Evolutionary conservation across 2,797 vertebrate genomes (phyloP).

Genomic region (Falco columbarius): DNA sequence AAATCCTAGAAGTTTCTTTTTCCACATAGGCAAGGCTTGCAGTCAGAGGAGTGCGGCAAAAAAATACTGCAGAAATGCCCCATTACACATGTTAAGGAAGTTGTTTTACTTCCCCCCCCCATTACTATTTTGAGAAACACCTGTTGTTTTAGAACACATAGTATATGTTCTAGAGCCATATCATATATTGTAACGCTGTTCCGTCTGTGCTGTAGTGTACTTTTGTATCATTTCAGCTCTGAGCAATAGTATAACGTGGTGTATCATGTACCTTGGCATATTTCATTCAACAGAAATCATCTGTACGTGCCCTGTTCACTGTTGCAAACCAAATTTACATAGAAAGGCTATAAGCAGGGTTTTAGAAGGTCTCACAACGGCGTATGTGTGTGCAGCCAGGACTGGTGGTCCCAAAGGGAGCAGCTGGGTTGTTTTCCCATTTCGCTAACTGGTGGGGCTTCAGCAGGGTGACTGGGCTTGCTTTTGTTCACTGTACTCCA

Average conservation of each 20-base stretch:
- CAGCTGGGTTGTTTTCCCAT: background rate
- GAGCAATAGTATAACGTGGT: background rate
- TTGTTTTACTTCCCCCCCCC: background rate
- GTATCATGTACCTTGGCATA: background rate
- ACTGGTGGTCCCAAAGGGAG: background rate
- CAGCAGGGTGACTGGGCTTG: background rate
- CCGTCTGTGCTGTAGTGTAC: background rate
- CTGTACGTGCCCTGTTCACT: background rate
- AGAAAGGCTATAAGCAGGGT: background rate
- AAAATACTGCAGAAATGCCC: background rate
- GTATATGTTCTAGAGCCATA: background rate
- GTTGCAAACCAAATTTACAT: background rate
- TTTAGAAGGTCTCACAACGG: background rate
- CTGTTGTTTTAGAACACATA: background rate
- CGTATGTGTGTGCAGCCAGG: background rate
- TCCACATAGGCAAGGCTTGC: background rate
- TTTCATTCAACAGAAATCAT: background rate
- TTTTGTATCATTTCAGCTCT: background rate
- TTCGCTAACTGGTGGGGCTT: background rate
- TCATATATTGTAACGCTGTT: background rate
- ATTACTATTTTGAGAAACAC: background rate
- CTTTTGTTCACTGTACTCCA: background rate
- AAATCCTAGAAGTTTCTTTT: background rate
- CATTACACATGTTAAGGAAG: background rate
- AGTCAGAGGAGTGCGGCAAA: background rate